phyloP scores from a whole-genome alignment of 2,888 invertebrate genomes.

The Unio delphinus region DNA sequence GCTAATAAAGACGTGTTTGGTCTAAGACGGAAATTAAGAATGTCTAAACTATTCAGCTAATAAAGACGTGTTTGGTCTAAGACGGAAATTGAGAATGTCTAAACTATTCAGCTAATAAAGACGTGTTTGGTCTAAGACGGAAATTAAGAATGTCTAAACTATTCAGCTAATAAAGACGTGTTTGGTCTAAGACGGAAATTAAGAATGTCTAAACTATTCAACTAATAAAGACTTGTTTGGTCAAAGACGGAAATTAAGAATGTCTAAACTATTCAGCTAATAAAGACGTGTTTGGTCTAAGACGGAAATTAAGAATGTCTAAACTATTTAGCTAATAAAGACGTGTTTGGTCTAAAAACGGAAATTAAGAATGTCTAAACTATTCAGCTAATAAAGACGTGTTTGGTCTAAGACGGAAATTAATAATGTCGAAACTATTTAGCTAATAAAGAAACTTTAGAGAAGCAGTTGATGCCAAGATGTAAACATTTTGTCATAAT shows the following conservation, averaged over 20 bases:
- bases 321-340: too few relatives aligned
- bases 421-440: too few relatives aligned
- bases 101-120: too few relatives aligned
- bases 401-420: conserved; percentile 7
- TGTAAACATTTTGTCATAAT: too few relatives aligned
- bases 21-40: conserved; percentile 3
- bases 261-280: too few relatives aligned
- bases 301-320: neutral
- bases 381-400: neutral
- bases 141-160: too few relatives aligned
- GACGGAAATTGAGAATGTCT: neutral
- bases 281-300: conserved; percentile 7
- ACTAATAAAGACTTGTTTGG: neutral
- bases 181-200: conserved; percentile 5
- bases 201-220: too few relatives aligned
- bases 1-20: neutral
- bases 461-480: too few relatives aligned
- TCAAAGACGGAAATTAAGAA: conserved; percentile 3
- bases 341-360: conserved; percentile 12
- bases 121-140: conserved; percentile 10
- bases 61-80: conserved; percentile 7
- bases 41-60: too few relatives aligned
- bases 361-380: neutral
- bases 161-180: neutral
- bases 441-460: too few relatives aligned